Evolutionary conservation across 2,113 vertebrate species (phyloP), one percentile per base, ranked within the genome.

Genomic region (Pithys albifrons): DNA sequence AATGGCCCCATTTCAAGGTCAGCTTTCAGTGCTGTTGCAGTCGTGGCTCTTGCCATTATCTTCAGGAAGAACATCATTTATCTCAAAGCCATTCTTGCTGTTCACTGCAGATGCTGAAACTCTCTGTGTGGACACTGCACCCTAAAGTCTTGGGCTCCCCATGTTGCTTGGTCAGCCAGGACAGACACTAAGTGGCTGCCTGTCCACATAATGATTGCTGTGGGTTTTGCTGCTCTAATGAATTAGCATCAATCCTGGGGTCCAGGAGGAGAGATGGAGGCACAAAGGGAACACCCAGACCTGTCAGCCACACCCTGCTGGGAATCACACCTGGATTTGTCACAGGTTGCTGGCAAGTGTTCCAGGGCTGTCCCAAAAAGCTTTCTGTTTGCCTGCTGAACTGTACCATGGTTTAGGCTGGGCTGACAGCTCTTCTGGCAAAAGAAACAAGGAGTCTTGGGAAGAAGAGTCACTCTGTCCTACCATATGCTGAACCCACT

Each of bases 1-100:
- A 91, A 71, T 67, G 85, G 71, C 64, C 78, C 29, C 52, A 51
- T 94, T 93, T 95, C 85, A 79, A 70, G 84, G 85, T 76, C 94
- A 91, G 90, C 78, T 88, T 72, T 73, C 91, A 83, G 89, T 19
- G 28, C 58, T 45, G 19, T 20, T 69, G 51, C 72, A 85, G 72
- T 75, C 11, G 0, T 3, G 14, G 62, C 27, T 83, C 19, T 52
- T 74, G 65, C 85, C 59, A 14, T 91, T 84, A 15, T 62, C 89
- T 84, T 76, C 90, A 90, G 37, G 59, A 82, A 51, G 46, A 94
- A 62, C 35, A 74, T 66, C 6, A 58, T 91, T 83, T 83, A 15
- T 78, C 78, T 85, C 46, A 46, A 24, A 89, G 10, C 35, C 1
- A 0, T n/a, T 82, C 52, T 48, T 83, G 48, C 15, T 91, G 17